Conservation (phyloP, 2,888 invertebrate species). For the Leucoma salicis region DNA sequence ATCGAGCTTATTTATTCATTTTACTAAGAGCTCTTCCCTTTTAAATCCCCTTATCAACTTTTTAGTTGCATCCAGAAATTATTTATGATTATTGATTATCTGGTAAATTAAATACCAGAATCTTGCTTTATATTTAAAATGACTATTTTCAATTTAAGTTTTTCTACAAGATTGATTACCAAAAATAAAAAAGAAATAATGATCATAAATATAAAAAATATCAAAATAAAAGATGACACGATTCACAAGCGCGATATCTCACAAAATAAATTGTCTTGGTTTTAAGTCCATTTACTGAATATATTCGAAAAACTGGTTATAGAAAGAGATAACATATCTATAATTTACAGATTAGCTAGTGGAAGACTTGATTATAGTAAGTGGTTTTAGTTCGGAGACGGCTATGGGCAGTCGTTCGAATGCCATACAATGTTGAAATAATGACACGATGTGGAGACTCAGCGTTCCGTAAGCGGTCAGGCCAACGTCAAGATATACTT, state of each 20-base stretch:
- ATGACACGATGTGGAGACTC: slow-evolving; percentile 18
- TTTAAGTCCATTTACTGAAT: slow-evolving; percentile 44
- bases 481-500: slow-evolving; percentile 19
- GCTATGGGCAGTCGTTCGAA: slow-evolving; percentile 30
- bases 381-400: slow-evolving; percentile 40
- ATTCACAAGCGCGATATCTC: slow-evolving; percentile 36
- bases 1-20: slow-evolving; percentile 68
- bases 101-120: background rate
- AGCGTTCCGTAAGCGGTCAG: slow-evolving; percentile 21
- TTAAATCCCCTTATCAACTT: slow-evolving; percentile 40
- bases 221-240: background rate
- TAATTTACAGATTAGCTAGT: slow-evolving; percentile 52
- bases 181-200: background rate
- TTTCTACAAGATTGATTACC: background rate
- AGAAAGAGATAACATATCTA: slow-evolving; percentile 50
- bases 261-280: slow-evolving; percentile 33
- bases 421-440: slow-evolving; percentile 36
- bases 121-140: background rate
- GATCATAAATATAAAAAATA: background rate
- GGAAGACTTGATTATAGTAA: slow-evolving; percentile 45
- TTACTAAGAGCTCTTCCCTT: slow-evolving; percentile 54
- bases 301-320: slow-evolving; percentile 49
- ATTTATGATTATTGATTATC: slow-evolving; percentile 19
- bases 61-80: slow-evolving; percentile 18
- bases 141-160: background rate